A percentile compares a stretch with the other conserved stretches of the same genome.
phyloP scores from a whole-genome alignment of 2,113 vertebrate species.

The Circaetus gallicus region DNA sequence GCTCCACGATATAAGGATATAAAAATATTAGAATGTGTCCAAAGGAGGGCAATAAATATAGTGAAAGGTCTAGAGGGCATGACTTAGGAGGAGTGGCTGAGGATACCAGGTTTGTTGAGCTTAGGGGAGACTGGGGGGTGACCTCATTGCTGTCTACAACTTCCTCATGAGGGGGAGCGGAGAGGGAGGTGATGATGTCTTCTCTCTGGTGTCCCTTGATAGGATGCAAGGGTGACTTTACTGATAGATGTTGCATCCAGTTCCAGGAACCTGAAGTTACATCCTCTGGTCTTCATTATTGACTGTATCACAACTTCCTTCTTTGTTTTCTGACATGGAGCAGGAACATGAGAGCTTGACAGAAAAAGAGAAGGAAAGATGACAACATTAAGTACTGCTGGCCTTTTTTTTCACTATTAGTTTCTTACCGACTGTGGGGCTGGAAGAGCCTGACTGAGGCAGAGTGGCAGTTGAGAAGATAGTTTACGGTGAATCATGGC shows the following conservation, averaged over 20 bases:
- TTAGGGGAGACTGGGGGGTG: background rate
- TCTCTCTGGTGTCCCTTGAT: background rate
- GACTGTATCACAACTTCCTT: background rate
- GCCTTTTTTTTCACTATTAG: background rate
- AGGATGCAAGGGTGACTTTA: background rate
- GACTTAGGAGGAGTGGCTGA: background rate
- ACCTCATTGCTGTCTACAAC: background rate
- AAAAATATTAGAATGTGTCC: background rate
- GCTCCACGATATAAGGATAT: background rate
- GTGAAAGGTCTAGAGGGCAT: background rate
- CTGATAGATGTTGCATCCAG: background rate
- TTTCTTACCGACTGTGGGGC: background rate
- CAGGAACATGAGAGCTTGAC: background rate
- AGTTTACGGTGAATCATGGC: background rate
- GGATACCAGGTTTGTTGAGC: background rate
- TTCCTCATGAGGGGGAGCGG: accelerated
- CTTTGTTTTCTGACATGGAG: background rate
- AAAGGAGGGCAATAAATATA: background rate
- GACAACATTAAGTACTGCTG: background rate
- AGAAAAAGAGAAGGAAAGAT: background rate
- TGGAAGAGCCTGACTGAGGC: background rate
- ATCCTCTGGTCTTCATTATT: background rate
- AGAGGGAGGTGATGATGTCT: background rate
- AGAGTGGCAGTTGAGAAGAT: background rate
- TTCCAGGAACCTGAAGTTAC: background rate